A percentile compares a stretch with the other conserved stretches of the same genome.
phyloP scores from a whole-genome alignment of 2,888 invertebrate species.

The Apantesis nais region DNA sequence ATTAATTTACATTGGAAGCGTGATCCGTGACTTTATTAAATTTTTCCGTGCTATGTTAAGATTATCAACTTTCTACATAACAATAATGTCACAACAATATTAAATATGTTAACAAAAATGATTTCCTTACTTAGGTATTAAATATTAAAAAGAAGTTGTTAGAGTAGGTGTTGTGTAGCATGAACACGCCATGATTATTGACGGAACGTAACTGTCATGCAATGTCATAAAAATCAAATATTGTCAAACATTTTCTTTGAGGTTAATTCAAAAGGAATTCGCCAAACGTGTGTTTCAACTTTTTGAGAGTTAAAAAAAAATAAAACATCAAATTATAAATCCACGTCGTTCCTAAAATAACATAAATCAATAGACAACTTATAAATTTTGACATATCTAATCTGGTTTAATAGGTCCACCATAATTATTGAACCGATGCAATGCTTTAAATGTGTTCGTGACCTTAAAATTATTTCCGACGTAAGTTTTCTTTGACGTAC shows the following conservation, averaged over 20 bases:
- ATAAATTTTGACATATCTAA: constrained; percentile 4
- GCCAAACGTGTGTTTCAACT: background rate
- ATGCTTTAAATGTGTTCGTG: constrained; percentile 28
- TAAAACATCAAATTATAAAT: constrained; percentile 43
- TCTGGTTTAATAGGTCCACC: constrained; percentile 9
- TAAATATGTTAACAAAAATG: background rate
- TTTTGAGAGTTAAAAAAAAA: constrained; percentile 55
- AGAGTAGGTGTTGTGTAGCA: too few species aligned
- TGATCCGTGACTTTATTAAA: background rate
- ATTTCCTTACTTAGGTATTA: too few species aligned
- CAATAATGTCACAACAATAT: background rate
- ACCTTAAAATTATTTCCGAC: constrained; percentile 47
- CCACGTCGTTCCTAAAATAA: background rate
- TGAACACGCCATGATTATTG: too few species aligned
- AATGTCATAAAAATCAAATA: background rate
- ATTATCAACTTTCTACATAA: background rate
- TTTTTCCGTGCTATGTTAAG: background rate
- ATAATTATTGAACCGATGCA: constrained; percentile 23
- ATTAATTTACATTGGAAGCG: background rate
- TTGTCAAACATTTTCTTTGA: background rate
- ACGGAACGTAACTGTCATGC: background rate
- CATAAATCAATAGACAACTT: background rate
- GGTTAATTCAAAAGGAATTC: background rate
- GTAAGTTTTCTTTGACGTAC: constrained; percentile 36
- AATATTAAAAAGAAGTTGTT: background rate